Evolutionary conservation across 2,797 vertebrate species (phyloP).

Genomic region (Eospalax fontanierii): DNA sequence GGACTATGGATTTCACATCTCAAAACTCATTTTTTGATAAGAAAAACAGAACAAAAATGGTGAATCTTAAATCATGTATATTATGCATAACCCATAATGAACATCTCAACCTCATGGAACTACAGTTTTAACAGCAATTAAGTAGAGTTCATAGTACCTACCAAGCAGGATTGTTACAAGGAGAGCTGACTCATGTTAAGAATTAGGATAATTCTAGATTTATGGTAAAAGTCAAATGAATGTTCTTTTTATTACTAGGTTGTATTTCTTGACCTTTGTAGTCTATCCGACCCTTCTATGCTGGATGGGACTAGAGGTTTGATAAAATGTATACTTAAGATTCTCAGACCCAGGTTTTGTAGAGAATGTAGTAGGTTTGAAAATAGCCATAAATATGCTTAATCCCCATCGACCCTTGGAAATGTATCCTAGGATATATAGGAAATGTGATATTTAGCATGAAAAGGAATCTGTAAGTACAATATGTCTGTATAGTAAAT

Average conservation of each 20-base stretch:
- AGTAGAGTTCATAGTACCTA: background rate
- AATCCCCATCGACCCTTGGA: background rate
- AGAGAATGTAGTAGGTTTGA: background rate
- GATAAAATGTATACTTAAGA: background rate
- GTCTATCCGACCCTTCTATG: background rate
- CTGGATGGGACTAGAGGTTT: background rate
- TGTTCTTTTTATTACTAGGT: background rate
- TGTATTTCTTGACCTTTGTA: background rate
- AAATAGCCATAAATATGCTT: background rate
- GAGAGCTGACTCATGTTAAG: constrained; percentile 8
- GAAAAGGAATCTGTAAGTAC: background rate
- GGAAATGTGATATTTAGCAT: constrained; percentile 13
- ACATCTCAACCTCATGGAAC: background rate
- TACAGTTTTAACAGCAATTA: constrained; percentile 23
- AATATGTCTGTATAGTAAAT: background rate
- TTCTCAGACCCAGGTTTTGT: background rate
- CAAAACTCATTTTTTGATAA: constrained; percentile 2
- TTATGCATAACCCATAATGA: background rate
- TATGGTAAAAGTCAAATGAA: background rate
- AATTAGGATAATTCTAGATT: background rate
- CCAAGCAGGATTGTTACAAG: background rate
- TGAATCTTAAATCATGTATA: background rate
- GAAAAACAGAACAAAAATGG: background rate
- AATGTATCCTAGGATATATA: constrained; percentile 25
- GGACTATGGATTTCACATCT: background rate